Evolutionary conservation across 2,888 invertebrate genomes (phyloP), one percentile per base, ranked within the genome.

Genomic region (Mimachlamys varia): DNA sequence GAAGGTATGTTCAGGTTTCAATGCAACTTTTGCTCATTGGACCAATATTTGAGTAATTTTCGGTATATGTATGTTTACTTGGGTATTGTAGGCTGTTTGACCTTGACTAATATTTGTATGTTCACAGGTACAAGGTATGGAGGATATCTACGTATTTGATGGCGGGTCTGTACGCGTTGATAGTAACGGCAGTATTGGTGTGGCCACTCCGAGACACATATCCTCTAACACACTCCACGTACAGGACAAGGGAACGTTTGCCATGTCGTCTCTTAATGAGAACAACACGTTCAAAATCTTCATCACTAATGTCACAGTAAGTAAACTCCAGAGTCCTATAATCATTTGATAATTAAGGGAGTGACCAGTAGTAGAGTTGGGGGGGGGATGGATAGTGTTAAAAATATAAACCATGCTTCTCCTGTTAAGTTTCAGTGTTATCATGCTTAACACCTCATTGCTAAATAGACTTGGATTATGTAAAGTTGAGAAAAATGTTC

Each of bases 81-180:
- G n/a, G n/a, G n/a, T n/a, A n/a, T n/a, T n/a, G n/a, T n/a, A n/a
- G n/a, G n/a, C n/a, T n/a, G n/a, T n/a, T n/a, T n/a, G n/a, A n/a
- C n/a, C n/a, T n/a, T n/a, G n/a, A n/a, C n/a, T n/a, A n/a, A n/a
- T 17, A 76, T 58, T 22, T 10, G 49, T 91, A 17, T 55, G 89
- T 87, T 58, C 88, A 15, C 90, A 95, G 95, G 93, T 95, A 22
- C 92, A 94, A 37, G 95, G 95, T 15, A 92, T 95, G 17, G 93
- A 94, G 89, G 95, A 95, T 88, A 87, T 95, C 90, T 95, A 94
- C 91, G 95, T 95, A n/a, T 95, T 94, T 92, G 93, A 94, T 92
- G 94, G 92, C 13, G 95, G 95, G 4, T 87, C 90, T 50, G 95
- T 95, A 13, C 90, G 91, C 5, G 89, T 95, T 38, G 94, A 94